Conservation (phyloP, 2,888 invertebrate species). For the Atherix ibis region DNA sequence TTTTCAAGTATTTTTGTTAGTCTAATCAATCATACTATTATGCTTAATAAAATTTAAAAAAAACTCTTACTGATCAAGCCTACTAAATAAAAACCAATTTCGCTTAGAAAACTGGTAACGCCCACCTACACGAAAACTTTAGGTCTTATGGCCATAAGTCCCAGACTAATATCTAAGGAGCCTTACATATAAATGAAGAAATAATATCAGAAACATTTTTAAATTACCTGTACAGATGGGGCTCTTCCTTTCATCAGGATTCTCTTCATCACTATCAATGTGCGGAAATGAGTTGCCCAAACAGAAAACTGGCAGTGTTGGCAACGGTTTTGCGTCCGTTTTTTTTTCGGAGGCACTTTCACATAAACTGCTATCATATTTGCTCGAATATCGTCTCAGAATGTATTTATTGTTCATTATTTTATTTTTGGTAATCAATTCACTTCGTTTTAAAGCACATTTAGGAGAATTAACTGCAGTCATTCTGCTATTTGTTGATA, state of each 20-base stretch:
- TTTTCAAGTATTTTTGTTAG: too few species aligned
- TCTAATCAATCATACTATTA: too few species aligned
- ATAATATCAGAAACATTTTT: too few species aligned
- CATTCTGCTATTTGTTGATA: conserved; percentile 13
- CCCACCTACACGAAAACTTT: too few species aligned
- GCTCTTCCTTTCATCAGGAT: conserved; percentile 35
- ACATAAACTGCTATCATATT: conserved; percentile 25
- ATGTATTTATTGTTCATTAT: conserved; percentile 30
- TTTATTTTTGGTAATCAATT: conserved; percentile 34
- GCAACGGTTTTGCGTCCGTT: conserved; percentile 25
- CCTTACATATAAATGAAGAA: too few species aligned
- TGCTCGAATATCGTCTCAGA: conserved; percentile 28
- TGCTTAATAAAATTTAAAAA: too few species aligned
- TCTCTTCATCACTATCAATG: conserved; percentile 57
- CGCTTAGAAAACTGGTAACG: too few species aligned
- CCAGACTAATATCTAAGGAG: too few species aligned
- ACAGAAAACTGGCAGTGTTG: conserved; percentile 40
- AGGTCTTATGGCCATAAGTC: too few species aligned
- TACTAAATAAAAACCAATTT: too few species aligned
- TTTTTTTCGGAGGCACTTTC: conserved; percentile 24
- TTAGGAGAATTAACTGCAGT: conserved; percentile 32
- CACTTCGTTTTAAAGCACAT: conserved; percentile 31
- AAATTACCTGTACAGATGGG: too few species aligned
- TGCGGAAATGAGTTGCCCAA: conserved; percentile 52
- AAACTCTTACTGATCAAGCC: too few species aligned